These are phyloP conservation scores for Corticium candelabrum DNA, from an alignment of 37 sponge, comb jelly and placozoan genomes.

Conservation along the genomic window DNA sequence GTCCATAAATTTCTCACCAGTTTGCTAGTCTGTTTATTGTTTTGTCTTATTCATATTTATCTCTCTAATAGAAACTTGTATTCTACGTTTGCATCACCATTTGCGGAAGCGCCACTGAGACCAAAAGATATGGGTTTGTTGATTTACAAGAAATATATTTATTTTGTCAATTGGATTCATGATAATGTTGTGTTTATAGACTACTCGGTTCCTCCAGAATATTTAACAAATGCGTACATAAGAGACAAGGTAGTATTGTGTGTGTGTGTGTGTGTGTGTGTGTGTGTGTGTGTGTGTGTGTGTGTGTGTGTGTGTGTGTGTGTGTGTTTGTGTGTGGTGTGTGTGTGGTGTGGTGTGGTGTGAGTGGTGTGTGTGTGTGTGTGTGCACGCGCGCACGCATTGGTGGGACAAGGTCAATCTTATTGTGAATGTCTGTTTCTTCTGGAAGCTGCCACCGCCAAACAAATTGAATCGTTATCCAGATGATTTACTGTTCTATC, in stretches of 20 bases:
- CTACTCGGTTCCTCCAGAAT: conserved; percentile 84
- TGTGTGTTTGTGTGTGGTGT: conserved; percentile 1
- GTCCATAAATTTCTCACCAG: too few relatives aligned
- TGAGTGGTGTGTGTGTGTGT: neutral
- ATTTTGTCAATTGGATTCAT: too few relatives aligned
- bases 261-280: neutral
- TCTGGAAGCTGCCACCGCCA: too few relatives aligned
- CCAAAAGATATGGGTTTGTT: conserved; percentile 91
- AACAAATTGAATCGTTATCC: conserved; percentile 66
- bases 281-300: too few relatives aligned
- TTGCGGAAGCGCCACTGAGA: conserved; percentile 85
- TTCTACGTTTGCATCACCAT: conserved; percentile 92
- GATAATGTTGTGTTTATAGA: conserved; percentile 30
- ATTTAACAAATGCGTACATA: conserved; percentile 68
- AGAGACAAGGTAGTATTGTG: conserved; percentile 68
- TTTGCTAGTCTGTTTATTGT: too few relatives aligned
- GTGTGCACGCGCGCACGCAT: too few relatives aligned
- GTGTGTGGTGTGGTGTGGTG: neutral
- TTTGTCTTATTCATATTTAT: too few relatives aligned
- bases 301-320: too few relatives aligned
- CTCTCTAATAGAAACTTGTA: conserved; percentile 88
- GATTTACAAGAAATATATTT: too few relatives aligned
- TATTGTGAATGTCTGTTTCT: too few relatives aligned
- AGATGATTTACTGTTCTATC: conserved; percentile 85
- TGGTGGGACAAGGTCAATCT: too few relatives aligned